Conservation (phyloP, 2,113 vertebrate species). For the Polyodon spathula region DNA sequence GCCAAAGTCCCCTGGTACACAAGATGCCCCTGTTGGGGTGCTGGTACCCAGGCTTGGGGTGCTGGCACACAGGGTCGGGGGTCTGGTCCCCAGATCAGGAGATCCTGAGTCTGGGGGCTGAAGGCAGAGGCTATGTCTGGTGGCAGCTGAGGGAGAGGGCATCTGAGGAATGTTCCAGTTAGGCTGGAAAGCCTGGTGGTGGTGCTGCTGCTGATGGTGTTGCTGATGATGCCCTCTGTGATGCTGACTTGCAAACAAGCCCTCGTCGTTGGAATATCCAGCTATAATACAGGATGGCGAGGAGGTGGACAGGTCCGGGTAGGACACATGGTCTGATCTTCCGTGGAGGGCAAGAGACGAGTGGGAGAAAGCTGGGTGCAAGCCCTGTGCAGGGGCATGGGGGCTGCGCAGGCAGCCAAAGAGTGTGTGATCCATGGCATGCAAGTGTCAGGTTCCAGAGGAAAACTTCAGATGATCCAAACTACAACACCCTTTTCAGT, state of each 20-base stretch:
- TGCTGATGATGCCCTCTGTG: conserved; percentile 61
- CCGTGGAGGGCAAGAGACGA: conserved; percentile 84
- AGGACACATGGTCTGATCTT: conserved; percentile 92
- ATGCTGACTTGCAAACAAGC: conserved; percentile 81
- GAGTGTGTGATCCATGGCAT: conserved; percentile 92
- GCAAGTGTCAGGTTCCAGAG: conserved; percentile 54
- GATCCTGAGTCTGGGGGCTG: conserved; percentile 69
- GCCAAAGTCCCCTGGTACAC: conserved; percentile 83
- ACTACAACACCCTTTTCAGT: conserved; percentile 21
- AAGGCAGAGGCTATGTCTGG: conserved; percentile 78
- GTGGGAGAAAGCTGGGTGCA: conserved; percentile 86
- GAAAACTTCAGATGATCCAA: conserved; percentile 28
- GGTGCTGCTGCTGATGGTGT: conserved; percentile 59
- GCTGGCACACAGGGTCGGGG: conserved; percentile 77
- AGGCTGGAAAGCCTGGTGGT: conserved; percentile 59
- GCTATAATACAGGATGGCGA: conserved; percentile 85
- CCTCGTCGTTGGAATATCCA: conserved; percentile 81
- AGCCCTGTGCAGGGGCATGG: conserved; percentile 79
- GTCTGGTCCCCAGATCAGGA: conserved; percentile 75
- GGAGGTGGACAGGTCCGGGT: conserved; percentile 79
- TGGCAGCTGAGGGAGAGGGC: conserved; percentile 56
- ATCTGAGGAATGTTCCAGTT: conserved; percentile 87
- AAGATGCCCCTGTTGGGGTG: conserved; percentile 77
- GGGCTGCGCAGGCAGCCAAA: conserved; percentile 96
- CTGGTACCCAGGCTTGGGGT: conserved; percentile 71